phyloP scores from a whole-genome alignment of 2,888 invertebrate genomes.

The Nomada ruficornis region DNA sequence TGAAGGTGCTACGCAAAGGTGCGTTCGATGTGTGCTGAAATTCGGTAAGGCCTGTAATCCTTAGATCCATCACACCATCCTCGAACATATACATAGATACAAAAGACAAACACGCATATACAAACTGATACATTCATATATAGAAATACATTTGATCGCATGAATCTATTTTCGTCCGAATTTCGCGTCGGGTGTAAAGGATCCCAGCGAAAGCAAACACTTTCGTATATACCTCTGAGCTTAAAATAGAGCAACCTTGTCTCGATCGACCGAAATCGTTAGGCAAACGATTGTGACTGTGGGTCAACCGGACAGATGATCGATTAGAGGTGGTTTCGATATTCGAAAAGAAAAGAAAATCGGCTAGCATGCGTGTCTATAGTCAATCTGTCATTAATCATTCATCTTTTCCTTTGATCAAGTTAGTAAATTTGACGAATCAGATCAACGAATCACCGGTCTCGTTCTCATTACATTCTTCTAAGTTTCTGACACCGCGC shows the following conservation, averaged over 20 bases:
- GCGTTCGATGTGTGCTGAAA: constrained; percentile 35
- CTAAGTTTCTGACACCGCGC: constrained; percentile 3
- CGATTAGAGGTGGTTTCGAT: constrained; percentile 29
- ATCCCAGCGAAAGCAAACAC: constrained; percentile 13
- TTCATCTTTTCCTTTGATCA: background rate
- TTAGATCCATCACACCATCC: constrained; percentile 27
- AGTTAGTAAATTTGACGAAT: background rate
- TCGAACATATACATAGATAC: constrained; percentile 14
- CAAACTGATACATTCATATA: background rate
- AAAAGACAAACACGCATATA: background rate
- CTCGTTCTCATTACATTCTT: constrained; percentile 12
- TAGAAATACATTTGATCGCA: constrained; percentile 5
- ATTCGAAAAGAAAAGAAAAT: constrained; percentile 2
- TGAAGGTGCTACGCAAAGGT: constrained; percentile 60
- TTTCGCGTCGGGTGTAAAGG: background rate
- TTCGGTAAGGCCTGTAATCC: constrained; percentile 47
- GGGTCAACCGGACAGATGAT: constrained; percentile 44
- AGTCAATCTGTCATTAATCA: background rate
- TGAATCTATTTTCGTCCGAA: constrained; percentile 4
- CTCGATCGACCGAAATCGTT: constrained; percentile 43
- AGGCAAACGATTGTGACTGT: constrained; percentile 26
- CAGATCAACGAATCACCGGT: background rate
- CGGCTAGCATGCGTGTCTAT: constrained; percentile 16
- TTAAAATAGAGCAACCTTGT: constrained; percentile 21
- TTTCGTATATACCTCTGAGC: constrained; percentile 33